phyloP scores from a whole-genome alignment of 2,797 vertebrate genomes.

The Oreochromis mossambicus region DNA sequence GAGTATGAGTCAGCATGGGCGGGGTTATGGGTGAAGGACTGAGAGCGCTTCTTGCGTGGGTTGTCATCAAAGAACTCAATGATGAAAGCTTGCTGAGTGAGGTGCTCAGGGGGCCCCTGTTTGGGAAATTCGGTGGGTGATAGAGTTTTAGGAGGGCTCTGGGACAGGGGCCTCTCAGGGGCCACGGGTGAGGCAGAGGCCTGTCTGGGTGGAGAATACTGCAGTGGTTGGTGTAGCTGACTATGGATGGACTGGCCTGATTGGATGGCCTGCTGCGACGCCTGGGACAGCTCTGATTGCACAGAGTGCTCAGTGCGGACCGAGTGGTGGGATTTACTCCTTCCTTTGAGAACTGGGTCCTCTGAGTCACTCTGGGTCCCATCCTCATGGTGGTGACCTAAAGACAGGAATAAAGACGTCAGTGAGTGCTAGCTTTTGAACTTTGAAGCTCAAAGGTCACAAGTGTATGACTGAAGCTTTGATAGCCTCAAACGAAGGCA shows the following conservation, averaged over 20 bases:
- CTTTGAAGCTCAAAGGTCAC: neutral
- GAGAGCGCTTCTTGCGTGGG: slow-evolving; percentile 91
- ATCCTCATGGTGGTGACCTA: slow-evolving; percentile 83
- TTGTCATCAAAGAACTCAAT: slow-evolving; percentile 97
- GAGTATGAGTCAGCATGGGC: slow-evolving; percentile 79
- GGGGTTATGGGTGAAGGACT: slow-evolving; percentile 92
- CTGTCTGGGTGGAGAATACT: slow-evolving; percentile 30
- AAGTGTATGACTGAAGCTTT: neutral
- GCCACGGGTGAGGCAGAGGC: slow-evolving; percentile 19
- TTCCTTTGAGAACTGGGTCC: slow-evolving; percentile 77
- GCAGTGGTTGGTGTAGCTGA: slow-evolving; percentile 27
- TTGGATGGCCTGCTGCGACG: slow-evolving; percentile 17
- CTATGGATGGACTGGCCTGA: neutral
- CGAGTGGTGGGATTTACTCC: slow-evolving; percentile 66
- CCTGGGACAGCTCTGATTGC: slow-evolving; percentile 27
- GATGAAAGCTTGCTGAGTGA: slow-evolving; percentile 92
- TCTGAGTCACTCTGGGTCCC: slow-evolving; percentile 97
- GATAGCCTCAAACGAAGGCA: neutral
- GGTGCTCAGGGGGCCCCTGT: slow-evolving; percentile 71
- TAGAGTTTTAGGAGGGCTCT: slow-evolving; percentile 43
- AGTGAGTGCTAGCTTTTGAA: neutral
- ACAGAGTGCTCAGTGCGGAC: slow-evolving; percentile 37
- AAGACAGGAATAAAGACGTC: neutral
- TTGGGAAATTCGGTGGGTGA: slow-evolving; percentile 68
- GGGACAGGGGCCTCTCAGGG: slow-evolving; percentile 36